Percentiles rank a stretch among this genome's conserved stretches.
Conservation (phyloP, 2,797 vertebrate genomes). For the Petrocephalus schoutedeni region DNA sequence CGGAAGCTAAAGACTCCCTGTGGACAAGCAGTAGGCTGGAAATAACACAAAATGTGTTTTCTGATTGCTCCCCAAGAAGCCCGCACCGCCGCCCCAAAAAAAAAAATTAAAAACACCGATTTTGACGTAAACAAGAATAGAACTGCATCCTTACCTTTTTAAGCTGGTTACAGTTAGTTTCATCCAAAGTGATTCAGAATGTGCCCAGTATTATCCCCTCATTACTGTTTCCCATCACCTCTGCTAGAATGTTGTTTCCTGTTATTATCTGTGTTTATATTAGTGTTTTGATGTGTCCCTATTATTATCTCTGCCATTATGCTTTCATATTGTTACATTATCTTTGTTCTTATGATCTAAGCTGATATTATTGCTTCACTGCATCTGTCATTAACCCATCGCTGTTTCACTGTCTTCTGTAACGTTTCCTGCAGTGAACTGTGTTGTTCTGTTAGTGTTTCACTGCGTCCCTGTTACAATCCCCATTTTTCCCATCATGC, state of each 20-base stretch:
- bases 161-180: not conserved
- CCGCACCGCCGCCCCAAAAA: not conserved
- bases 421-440: not conserved
- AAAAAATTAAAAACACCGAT: not conserved
- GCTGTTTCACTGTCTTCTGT: not conserved
- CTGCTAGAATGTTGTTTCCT: not conserved
- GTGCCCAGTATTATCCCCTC: not conserved
- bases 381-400: not conserved
- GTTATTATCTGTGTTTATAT: not conserved
- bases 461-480: not conserved
- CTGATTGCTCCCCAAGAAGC: not conserved
- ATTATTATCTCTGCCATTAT: not conserved
- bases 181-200: not conserved
- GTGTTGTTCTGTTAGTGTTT: not conserved
- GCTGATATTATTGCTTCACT: not conserved
- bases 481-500: not conserved
- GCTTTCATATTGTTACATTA: not conserved
- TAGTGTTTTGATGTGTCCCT: not conserved
- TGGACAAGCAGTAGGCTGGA: not conserved
- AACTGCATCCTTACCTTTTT: not conserved
- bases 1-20: constrained; percentile 9
- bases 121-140: not conserved
- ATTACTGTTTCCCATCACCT: not conserved
- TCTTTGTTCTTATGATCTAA: not conserved
- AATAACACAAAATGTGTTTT: not conserved